Percentiles rank a stretch among this genome's conserved stretches.
These are phyloP conservation scores for Operophtera brumata DNA, from an alignment of 2,888 invertebrate genomes.

Conservation along the genomic window DNA sequence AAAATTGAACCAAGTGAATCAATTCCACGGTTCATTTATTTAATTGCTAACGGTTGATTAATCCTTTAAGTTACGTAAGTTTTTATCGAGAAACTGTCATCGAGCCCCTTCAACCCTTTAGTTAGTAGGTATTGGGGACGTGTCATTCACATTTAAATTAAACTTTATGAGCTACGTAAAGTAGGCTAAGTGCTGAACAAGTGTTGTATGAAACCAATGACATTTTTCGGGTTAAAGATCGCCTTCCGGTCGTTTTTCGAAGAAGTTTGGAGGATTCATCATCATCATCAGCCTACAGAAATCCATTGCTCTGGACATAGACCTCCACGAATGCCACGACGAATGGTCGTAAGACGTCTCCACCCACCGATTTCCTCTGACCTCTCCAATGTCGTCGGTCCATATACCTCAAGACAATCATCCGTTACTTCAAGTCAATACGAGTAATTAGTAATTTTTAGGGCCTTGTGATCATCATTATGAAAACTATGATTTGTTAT, in stretches of 20 bases:
- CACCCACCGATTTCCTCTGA: too few species aligned
- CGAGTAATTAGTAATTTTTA: too few species aligned
- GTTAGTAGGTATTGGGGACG: constrained; percentile 25
- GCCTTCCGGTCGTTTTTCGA: neutral
- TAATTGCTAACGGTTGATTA: constrained; percentile 29
- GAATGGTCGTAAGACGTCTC: too few species aligned
- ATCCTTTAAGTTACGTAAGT: constrained; percentile 25
- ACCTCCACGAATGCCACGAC: too few species aligned
- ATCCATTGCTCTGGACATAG: too few species aligned
- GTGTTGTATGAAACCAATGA: constrained; percentile 12
- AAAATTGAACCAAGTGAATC: constrained; percentile 17
- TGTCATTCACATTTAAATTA: constrained; percentile 39
- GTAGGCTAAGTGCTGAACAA: constrained; percentile 26
- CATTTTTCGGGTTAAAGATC: constrained; percentile 6
- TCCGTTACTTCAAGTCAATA: too few species aligned
- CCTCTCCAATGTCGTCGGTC: too few species aligned
- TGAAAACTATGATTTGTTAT: too few species aligned
- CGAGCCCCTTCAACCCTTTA: constrained; percentile 24
- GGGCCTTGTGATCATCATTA: too few species aligned
- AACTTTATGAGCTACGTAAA: constrained; percentile 33
- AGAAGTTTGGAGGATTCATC: too few species aligned
- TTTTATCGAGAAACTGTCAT: constrained; percentile 27
- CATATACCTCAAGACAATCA: too few species aligned
- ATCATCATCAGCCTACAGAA: too few species aligned
- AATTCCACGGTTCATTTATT: constrained; percentile 20